phyloP scores from a whole-genome alignment of 2,113 vertebrate genomes.

The Gorsachius goisagi region DNA sequence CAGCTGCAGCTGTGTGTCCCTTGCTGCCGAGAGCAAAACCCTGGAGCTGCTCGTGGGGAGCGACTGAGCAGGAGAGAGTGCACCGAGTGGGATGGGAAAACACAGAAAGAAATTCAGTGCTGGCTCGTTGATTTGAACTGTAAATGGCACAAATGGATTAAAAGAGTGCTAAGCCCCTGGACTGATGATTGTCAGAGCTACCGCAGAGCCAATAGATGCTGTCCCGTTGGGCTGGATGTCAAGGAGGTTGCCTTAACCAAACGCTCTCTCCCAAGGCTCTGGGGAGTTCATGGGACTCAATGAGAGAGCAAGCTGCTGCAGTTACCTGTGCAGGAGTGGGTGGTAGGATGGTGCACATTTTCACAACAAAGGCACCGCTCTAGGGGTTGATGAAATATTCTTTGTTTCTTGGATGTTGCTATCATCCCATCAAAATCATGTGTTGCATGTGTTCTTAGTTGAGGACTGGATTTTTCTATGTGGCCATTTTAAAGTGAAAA shows the following conservation, averaged over 20 bases:
- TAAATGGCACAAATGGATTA: not conserved
- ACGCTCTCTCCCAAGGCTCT: not conserved
- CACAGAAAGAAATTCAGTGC: not conserved
- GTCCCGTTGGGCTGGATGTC: not conserved
- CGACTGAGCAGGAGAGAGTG: not conserved
- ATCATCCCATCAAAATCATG: not conserved
- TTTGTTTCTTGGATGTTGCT: not conserved
- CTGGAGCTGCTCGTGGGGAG: not conserved
- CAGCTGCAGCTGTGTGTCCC: not conserved
- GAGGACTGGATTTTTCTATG: not conserved
- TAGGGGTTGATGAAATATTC: not conserved
- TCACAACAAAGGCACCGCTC: not conserved
- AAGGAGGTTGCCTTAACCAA: not conserved
- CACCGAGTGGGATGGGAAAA: not conserved
- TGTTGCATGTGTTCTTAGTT: not conserved
- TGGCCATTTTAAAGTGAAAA: not conserved
- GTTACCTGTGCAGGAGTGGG: not conserved
- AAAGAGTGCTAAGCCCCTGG: not conserved
- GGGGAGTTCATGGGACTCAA: not conserved
- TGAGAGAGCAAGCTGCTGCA: not conserved
- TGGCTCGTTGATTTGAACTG: not conserved
- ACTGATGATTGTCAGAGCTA: not conserved
- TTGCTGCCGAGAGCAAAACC: not conserved
- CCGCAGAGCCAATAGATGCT: not conserved
- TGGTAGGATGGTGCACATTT: not conserved